Conservation (phyloP, 2,113 vertebrate species). For the Rousettus leschenaultii region DNA sequence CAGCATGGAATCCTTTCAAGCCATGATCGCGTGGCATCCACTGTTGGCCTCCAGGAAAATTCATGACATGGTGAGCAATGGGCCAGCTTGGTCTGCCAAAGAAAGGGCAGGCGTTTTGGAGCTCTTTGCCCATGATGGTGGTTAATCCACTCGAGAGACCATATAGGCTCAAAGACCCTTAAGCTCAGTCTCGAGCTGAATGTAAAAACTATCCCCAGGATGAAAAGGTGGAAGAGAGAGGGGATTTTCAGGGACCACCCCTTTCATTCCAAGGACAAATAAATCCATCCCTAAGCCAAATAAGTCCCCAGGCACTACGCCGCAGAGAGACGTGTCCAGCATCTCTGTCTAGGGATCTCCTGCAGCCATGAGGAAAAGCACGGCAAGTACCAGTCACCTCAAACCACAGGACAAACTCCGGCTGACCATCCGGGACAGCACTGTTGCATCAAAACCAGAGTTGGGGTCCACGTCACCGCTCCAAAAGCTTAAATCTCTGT, state of each 20-base stretch:
- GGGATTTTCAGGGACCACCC: not conserved
- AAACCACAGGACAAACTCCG: not conserved
- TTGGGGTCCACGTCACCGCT: not conserved
- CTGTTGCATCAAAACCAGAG: not conserved
- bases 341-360: not conserved
- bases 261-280: not conserved
- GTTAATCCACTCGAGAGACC: not conserved
- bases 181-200: not conserved
- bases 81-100: not conserved
- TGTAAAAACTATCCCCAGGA: not conserved
- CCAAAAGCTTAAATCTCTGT: not conserved
- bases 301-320: not conserved
- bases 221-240: not conserved
- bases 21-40: not conserved
- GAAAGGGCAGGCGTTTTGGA: not conserved
- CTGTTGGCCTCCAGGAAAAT: slow-evolving; percentile 60
- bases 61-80: slow-evolving; percentile 9
- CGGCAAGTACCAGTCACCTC: not conserved
- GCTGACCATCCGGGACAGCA: not conserved
- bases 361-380: fast-evolving
- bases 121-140: not conserved
- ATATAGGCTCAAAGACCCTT: not conserved
- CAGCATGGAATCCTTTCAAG: slow-evolving; percentile 61
- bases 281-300: not conserved
- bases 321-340: not conserved